These are phyloP conservation scores for Anaspis maculata DNA, from an alignment of 2,888 invertebrate genomes.

Conservation along the genomic window DNA sequence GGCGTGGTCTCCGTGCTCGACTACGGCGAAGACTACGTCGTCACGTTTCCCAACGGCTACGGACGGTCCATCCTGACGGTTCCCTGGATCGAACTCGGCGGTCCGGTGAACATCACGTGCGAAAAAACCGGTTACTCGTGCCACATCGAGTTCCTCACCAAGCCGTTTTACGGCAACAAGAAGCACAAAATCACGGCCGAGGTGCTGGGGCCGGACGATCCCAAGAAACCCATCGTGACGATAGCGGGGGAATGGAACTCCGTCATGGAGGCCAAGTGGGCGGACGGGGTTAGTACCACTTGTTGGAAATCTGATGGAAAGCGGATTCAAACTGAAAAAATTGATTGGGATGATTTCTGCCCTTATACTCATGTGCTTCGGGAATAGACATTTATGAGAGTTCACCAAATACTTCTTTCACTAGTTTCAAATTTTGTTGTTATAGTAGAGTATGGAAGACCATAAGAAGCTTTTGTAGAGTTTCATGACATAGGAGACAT, in stretches of 20 bases:
- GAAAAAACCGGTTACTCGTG: conserved; percentile 90
- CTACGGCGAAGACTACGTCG: conserved; percentile 85
- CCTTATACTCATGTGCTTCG: no score
- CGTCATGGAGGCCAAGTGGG: conserved; percentile 85
- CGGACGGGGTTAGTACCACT: conserved; percentile 67
- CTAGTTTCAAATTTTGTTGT: no score
- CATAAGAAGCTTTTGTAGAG: no score
- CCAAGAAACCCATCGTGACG: conserved; percentile 83
- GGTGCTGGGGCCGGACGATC: conserved; percentile 66
- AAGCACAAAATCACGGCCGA: conserved; percentile 83
- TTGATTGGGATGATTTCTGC: no score
- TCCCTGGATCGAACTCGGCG: conserved; percentile 98
- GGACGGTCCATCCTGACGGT: conserved; percentile 95
- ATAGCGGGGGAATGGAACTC: conserved; percentile 98
- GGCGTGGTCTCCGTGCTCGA: conserved; percentile 87
- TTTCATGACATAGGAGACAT: no score
- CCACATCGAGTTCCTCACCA: conserved; percentile 91
- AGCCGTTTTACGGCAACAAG: conserved; percentile 97
- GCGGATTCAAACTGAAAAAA: no score
- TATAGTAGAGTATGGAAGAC: no score
- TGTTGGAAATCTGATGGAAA: no score
- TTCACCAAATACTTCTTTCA: no score
- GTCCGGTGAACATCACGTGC: conserved; percentile 82
- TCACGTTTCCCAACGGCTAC: conserved; percentile 98
- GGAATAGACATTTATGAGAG: no score